phyloP scores from a whole-genome alignment of 1,140 invertebrate genomes.

The Pantala flavescens region DNA sequence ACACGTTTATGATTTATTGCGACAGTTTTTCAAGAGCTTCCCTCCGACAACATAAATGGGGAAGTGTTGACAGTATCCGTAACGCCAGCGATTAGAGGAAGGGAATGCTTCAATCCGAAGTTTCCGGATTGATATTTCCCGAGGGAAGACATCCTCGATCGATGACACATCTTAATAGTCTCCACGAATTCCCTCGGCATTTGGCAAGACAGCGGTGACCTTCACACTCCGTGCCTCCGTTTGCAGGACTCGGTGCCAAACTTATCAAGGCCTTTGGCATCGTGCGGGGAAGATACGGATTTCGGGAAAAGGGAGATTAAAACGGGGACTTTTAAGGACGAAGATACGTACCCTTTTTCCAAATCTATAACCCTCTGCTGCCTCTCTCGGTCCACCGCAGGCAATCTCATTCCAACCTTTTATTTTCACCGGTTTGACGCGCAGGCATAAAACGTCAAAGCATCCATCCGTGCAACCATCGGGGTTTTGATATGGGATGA shows the following conservation, averaged over 20 bases:
- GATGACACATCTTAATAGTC: conserved; percentile 1
- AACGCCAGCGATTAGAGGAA: too few species aligned
- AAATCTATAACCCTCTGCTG: too few species aligned
- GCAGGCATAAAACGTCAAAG: conserved; percentile 8
- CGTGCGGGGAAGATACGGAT: background rate
- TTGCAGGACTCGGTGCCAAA: background rate
- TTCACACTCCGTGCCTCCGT: background rate
- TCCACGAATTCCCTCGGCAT: background rate
- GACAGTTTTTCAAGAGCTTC: too few species aligned
- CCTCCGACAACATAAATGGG: too few species aligned
- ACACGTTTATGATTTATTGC: too few species aligned
- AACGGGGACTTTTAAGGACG: background rate
- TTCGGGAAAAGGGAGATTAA: background rate
- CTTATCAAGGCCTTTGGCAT: background rate
- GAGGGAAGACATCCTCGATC: background rate
- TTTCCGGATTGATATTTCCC: background rate
- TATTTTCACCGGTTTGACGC: background rate
- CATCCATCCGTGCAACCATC: background rate
- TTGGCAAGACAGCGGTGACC: conserved; percentile 1
- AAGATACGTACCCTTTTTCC: background rate
- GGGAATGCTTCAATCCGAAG: too few species aligned
- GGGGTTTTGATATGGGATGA: conserved; percentile 2
- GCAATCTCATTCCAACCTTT: background rate
- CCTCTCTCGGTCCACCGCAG: background rate
- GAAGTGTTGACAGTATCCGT: too few species aligned